Conservation (phyloP, 2,113 vertebrate genomes). For the Salminus brasiliensis region DNA sequence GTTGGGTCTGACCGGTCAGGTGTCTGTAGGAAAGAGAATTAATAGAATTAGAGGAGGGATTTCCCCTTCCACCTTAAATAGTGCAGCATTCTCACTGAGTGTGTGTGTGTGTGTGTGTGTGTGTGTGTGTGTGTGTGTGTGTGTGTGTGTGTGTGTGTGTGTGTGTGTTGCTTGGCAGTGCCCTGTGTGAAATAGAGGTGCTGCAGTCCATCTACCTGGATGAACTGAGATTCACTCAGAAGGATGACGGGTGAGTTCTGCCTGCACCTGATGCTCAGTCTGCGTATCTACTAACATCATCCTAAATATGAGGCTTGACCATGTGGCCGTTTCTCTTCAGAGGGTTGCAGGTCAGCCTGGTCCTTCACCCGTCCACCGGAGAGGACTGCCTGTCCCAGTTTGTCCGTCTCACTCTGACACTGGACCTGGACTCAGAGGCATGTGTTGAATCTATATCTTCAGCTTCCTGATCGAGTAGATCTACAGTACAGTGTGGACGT, state of each 20-base stretch:
- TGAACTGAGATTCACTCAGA: slow-evolving; percentile 81
- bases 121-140: no score
- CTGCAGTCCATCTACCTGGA: slow-evolving; percentile 95
- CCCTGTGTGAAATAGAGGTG: slow-evolving; percentile 87
- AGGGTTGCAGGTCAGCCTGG: slow-evolving; percentile 84
- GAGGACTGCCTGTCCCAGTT: slow-evolving; percentile 91
- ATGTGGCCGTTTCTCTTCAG: slow-evolving; percentile 62
- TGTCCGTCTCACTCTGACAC: slow-evolving; percentile 86
- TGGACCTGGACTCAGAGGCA: slow-evolving; percentile 86
- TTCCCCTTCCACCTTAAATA: no score
- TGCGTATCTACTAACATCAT: no score
- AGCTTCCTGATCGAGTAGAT: no score
- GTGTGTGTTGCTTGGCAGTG: slow-evolving; percentile 69
- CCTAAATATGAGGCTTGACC: neutral
- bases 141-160: neutral
- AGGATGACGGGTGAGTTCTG: slow-evolving; percentile 73
- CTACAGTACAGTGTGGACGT: no score
- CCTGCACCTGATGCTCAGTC: no score
- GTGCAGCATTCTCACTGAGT: no score
- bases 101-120: no score
- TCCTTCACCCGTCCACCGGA: slow-evolving; percentile 88
- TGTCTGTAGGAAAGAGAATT: no score
- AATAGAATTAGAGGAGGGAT: no score
- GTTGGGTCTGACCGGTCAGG: no score
- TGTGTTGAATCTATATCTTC: neutral